These are phyloP conservation scores for Cataglyphis livida DNA, from an alignment of 2,888 invertebrate species.

Conservation along the genomic window DNA sequence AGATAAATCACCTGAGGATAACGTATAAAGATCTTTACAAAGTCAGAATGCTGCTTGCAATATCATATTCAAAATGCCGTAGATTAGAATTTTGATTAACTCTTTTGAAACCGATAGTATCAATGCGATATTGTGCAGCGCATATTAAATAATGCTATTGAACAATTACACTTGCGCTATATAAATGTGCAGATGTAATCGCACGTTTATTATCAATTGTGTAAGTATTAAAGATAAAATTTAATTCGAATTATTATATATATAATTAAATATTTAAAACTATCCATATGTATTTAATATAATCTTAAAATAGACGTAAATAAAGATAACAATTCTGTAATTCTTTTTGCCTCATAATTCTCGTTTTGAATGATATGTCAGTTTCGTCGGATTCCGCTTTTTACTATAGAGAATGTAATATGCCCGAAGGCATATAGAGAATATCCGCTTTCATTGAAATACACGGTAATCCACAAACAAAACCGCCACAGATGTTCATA, in stretches of 20 bases:
- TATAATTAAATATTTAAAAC: not conserved
- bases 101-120: slow-evolving; percentile 5
- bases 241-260: not conserved
- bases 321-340: not conserved
- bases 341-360: slow-evolving; percentile 6
- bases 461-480: slow-evolving; percentile 38
- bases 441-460: slow-evolving; percentile 47
- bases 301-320: not conserved
- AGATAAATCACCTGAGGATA: slow-evolving; percentile 63
- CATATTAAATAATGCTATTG: not conserved
- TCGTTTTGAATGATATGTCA: slow-evolving; percentile 28
- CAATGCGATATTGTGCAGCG: not conserved
- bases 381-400: slow-evolving; percentile 4
- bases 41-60: slow-evolving; percentile 12
- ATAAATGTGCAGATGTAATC: not conserved
- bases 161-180: not conserved
- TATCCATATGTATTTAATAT: not conserved
- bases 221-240: not conserved
- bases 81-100: slow-evolving; percentile 25
- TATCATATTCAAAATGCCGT: slow-evolving; percentile 15
- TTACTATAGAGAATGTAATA: slow-evolving; percentile 25
- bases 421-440: slow-evolving; percentile 30
- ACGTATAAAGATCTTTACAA: slow-evolving; percentile 27
- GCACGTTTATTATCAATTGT: not conserved
- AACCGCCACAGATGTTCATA: slow-evolving; percentile 10